Evolutionary conservation across 2,113 vertebrate species (phyloP).

Genomic region (Hyaena hyaena): DNA sequence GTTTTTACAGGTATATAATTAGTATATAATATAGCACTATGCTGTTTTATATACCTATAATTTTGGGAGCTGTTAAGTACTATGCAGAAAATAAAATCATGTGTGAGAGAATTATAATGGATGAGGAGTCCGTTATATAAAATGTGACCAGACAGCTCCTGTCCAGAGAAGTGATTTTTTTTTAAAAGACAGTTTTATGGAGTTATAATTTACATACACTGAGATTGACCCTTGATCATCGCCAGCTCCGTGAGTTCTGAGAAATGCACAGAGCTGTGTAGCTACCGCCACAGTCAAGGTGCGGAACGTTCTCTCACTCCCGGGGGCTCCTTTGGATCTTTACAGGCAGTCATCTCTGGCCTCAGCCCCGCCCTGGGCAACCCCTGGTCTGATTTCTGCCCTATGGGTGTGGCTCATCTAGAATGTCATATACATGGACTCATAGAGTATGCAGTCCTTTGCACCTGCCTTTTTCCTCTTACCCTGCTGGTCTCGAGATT

Average conservation of each 20-base stretch:
- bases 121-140: background rate
- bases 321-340: background rate
- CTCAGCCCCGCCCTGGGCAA: too few species aligned
- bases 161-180: background rate
- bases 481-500: rapidly evolving
- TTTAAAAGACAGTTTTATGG: background rate
- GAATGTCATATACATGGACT: background rate
- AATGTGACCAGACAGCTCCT: background rate
- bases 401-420: background rate
- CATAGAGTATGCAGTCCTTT: rapidly evolving
- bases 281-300: rapidly evolving
- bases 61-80: background rate
- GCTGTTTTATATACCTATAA: background rate
- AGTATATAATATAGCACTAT: background rate
- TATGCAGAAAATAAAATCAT: background rate
- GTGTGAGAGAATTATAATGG: background rate
- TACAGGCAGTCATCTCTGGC: background rate
- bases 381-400: too few species aligned
- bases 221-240: background rate
- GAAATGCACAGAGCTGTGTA: too few species aligned
- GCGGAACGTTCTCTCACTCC: rapidly evolving
- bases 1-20: background rate
- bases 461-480: background rate
- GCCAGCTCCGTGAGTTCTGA: background rate
- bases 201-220: background rate